Evolutionary conservation across 2,113 vertebrate genomes (phyloP), one percentile per base, ranked within the genome.

Genomic region (Ursus arctos): DNA sequence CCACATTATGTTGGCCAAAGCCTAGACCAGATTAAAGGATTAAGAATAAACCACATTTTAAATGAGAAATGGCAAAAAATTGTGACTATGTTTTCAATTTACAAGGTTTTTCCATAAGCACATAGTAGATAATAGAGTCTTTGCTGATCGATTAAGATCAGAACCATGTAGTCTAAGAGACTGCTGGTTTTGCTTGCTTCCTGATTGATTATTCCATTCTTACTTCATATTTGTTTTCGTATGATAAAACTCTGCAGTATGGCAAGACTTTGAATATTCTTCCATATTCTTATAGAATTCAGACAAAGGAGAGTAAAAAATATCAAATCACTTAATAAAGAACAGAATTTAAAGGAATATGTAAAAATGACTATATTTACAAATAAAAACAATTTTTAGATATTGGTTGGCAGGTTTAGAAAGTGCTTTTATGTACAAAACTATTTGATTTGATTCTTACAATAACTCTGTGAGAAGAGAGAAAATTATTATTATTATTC

Each of bases 131-230:
- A 57, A 92, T 28, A 59, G 69, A 77, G 59, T 1, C 9, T 74
- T 57, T 12, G 7, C 57, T 74, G 43, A 71, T 19, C 71, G 31
- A 71, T 57, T 28, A 76, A 94, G 80, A 65, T 65, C 21, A 74
- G 19, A 93, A 86, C 36, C 11, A 1, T 15, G 49, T 80, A 31
- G 8, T 57, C 26, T 71, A 88, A 28, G 31, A 55, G 13, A 49
- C 21, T 67, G 4, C 2, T 74, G 10, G 26, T 79, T 91, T 81
- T 81, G 28, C 33, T 59, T 57, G 22, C 22, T 83, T 61, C 15
- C 13, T 93, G 31, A 76, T 33, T 57, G 24, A 81, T 89, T 72
- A 95, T 71, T 79, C 33, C 13, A 83, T 82, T 90, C 74, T 96
- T 67, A 67, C 2, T 59, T 55, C 11, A 53, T 22, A 88, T 5